Evolutionary conservation across 2,888 invertebrate species (phyloP), one percentile per base, ranked within the genome.

Genomic region (Stenoptilia bipunctidactyla): DNA sequence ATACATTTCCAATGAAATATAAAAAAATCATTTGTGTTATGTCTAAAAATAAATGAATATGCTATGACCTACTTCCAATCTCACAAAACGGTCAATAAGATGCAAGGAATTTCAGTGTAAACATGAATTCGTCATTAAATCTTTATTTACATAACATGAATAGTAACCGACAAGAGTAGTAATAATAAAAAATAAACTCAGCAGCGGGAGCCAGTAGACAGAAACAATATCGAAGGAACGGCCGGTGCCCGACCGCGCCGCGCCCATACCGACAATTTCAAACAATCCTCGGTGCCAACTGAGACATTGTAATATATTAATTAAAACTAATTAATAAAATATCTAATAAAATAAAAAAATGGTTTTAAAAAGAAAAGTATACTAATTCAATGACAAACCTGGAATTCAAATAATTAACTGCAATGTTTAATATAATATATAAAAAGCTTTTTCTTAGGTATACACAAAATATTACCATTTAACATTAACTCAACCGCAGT

Each of bases 121-220:
- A 34, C 5, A 34, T 34, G 8, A 6, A 9, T 34, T 13, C 13
- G 63, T 62, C 60, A 62, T 62, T 65, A 66, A 75, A 72, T 72
- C 66, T 76, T 74, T 79, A 79, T 79, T 79, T 79, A 79, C 77
- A 76, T 76, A 75, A 76, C 71, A 73, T 75, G 66, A 65, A 74
- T 68, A 69, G 49, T 61, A 74, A 73, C 70, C 66, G 68, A 75
- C 65, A 71, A 67, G 61, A 66, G 54, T 66, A 67, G 63, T 55
- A 66, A 65, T 61, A 68, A 57, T 63, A 60, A 58, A 61, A 65
- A 67, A 65, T 60, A 60, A 67, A 66, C 66, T 64, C 67, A 64
- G 68, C 56, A 69, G 67, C 64, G 10, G n/a, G 20, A 5, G 20
- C 20, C 20, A 25, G 52, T 54, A 60, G 53, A 59, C 52, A 59